A percentile compares a stretch with the other conserved stretches of the same genome.
Evolutionary conservation across 2,797 vertebrate genomes (phyloP).

Genomic region (Oryzias sinensis): DNA sequence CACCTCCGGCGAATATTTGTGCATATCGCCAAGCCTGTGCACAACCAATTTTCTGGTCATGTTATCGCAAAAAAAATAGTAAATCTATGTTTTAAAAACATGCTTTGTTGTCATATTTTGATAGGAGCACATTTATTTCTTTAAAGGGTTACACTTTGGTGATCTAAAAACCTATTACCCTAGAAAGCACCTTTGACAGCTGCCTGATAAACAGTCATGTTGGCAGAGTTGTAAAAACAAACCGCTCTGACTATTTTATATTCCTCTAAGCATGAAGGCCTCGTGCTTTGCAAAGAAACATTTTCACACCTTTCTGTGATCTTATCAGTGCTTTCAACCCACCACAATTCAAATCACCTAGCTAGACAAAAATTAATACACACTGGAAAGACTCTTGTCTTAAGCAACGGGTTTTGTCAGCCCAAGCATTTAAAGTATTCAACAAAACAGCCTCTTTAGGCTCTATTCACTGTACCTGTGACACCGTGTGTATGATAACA

Average conservation of each 20-base stretch:
- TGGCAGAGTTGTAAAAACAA: constrained; percentile 60
- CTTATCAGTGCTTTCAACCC: constrained; percentile 55
- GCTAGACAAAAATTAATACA: constrained; percentile 41
- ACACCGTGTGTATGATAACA: constrained; percentile 64
- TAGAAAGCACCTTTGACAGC: background rate
- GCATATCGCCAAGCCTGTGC: too few species aligned
- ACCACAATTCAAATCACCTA: constrained; percentile 40
- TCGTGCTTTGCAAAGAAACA: constrained; percentile 17
- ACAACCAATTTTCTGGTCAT: too few species aligned
- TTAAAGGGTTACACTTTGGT: background rate
- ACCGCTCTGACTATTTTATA: constrained; percentile 46
- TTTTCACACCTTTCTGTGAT: constrained; percentile 62
- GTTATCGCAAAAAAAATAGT: too few species aligned
- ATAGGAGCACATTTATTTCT: background rate
- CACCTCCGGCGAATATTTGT: too few species aligned
- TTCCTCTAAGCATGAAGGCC: constrained; percentile 26
- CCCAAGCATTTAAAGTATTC: constrained; percentile 26
- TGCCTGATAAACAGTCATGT: constrained; percentile 11
- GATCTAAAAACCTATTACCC: background rate
- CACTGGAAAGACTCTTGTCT: constrained; percentile 21
- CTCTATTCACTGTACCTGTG: constrained; percentile 44
- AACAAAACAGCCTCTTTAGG: constrained; percentile 41
- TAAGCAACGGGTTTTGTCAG: constrained; percentile 39
- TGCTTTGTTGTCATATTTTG: background rate
- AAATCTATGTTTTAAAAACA: background rate